phyloP scores from a whole-genome alignment of 2,888 invertebrate species.

The Lydus trimaculatus region DNA sequence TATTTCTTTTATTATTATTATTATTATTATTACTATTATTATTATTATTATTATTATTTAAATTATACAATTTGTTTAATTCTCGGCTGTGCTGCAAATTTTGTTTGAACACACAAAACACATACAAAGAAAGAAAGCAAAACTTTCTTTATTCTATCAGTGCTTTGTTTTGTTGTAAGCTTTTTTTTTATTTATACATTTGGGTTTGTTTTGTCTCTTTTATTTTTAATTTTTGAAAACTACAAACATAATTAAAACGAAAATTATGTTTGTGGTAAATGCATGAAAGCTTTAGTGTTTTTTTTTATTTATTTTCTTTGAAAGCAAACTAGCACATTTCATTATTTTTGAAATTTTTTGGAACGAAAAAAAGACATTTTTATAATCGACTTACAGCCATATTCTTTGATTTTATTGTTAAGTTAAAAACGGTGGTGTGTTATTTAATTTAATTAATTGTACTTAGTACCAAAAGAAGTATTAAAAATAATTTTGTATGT shows the following conservation, averaged over 20 bases:
- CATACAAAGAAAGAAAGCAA: not conserved
- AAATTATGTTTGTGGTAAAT: constrained; percentile 9
- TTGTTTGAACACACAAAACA: constrained; percentile 23
- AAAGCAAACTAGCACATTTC: not conserved
- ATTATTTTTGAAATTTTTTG: constrained; percentile 3
- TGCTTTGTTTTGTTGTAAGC: constrained; percentile 22
- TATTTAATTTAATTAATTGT: constrained; percentile 22
- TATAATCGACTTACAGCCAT: constrained; percentile 1
- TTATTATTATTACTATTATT: constrained; percentile 17
- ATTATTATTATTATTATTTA: constrained; percentile 14
- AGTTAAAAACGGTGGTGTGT: constrained; percentile 19
- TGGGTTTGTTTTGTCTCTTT: constrained; percentile 19
- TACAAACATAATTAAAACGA: not conserved
- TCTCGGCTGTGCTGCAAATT: constrained; percentile 46
- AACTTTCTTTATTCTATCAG: not conserved
- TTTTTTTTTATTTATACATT: constrained; percentile 29
- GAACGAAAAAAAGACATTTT: constrained; percentile 12
- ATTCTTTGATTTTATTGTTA: not conserved
- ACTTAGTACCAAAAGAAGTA: constrained; percentile 29
- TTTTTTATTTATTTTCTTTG: not conserved
- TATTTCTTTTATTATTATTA: constrained; percentile 22
- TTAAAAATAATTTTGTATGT: constrained; percentile 14
- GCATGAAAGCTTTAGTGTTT: constrained; percentile 24
- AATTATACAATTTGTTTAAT: constrained; percentile 25
- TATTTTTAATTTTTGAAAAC: constrained; percentile 12